phyloP scores from a whole-genome alignment of 2,797 vertebrate genomes.

The Pantherophis alleghaniensis region DNA sequence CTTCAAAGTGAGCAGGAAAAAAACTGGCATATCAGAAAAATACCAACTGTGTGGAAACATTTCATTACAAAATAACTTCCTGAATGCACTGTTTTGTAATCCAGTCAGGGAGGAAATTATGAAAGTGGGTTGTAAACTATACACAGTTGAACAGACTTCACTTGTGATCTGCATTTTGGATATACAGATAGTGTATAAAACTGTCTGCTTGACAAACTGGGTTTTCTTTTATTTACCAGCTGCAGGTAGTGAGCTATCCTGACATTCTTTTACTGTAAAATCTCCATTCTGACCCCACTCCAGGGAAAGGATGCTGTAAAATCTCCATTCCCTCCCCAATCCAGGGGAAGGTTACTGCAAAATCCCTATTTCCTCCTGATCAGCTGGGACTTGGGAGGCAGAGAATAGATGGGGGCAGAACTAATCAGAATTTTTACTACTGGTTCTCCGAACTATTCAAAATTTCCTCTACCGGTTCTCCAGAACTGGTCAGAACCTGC shows the following conservation, averaged over 20 bases:
- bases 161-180: slow-evolving; percentile 7
- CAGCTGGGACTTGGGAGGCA: no score
- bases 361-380: no score
- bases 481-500: no score
- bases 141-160: background rate
- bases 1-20: background rate
- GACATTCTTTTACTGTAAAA: background rate
- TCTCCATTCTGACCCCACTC: no score
- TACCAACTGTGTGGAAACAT: background rate
- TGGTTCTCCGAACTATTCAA: no score
- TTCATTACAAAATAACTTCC: slow-evolving; percentile 15
- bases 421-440: no score
- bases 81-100: slow-evolving; percentile 4
- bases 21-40: slow-evolving; percentile 5
- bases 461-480: no score
- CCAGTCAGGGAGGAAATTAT: background rate
- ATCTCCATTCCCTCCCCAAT: no score
- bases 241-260: slow-evolving; percentile 11
- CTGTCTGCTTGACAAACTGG: background rate
- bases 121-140: background rate
- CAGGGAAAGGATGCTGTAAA: no score
- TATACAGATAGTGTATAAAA: background rate
- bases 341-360: no score
- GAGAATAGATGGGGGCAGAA: no score
- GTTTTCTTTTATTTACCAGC: slow-evolving; percentile 24